phyloP scores from a whole-genome alignment of 2,888 invertebrate genomes.

The Bombyx huttoni region DNA sequence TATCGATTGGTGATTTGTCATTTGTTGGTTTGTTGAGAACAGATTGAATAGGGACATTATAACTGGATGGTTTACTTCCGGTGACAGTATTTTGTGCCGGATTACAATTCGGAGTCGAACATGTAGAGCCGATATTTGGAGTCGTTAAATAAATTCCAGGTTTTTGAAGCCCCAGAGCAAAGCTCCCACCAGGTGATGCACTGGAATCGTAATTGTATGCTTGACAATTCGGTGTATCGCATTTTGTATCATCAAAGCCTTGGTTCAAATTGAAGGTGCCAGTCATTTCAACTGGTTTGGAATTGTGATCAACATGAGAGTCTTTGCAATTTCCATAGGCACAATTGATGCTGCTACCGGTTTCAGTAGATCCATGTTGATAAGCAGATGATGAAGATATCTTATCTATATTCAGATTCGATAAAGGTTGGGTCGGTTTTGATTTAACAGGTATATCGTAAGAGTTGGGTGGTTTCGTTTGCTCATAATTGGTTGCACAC shows the following conservation, averaged over 20 bases:
- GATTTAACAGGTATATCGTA: constrained; percentile 4
- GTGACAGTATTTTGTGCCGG: neutral
- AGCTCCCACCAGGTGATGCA: constrained; percentile 7
- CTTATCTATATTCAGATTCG: neutral
- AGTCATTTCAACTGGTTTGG: neutral
- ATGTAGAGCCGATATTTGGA: constrained; percentile 30
- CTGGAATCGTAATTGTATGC: constrained; percentile 11
- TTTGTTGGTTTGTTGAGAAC: constrained; percentile 2
- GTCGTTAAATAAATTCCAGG: constrained; percentile 34
- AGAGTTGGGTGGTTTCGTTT: constrained; percentile 2
- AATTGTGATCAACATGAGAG: neutral
- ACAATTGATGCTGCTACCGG: constrained; percentile 7
- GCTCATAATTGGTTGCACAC: neutral
- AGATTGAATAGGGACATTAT: constrained; percentile 6
- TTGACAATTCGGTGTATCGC: constrained; percentile 14
- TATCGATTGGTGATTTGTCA: constrained; percentile 4
- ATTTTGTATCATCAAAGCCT: constrained; percentile 9
- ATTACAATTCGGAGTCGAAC: constrained; percentile 13
- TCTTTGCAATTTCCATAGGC: constrained; percentile 10
- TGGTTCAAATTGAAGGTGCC: constrained; percentile 1
- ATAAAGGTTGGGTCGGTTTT: constrained; percentile 6
- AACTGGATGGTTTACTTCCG: constrained; percentile 3
- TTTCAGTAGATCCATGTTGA: neutral
- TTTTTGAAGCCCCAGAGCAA: constrained; percentile 14
- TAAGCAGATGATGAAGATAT: neutral